A percentile compares a stretch with the other conserved stretches of the same genome.
Conservation (phyloP, 2,888 invertebrate species). For the Glyphotaelius pellucidus region DNA sequence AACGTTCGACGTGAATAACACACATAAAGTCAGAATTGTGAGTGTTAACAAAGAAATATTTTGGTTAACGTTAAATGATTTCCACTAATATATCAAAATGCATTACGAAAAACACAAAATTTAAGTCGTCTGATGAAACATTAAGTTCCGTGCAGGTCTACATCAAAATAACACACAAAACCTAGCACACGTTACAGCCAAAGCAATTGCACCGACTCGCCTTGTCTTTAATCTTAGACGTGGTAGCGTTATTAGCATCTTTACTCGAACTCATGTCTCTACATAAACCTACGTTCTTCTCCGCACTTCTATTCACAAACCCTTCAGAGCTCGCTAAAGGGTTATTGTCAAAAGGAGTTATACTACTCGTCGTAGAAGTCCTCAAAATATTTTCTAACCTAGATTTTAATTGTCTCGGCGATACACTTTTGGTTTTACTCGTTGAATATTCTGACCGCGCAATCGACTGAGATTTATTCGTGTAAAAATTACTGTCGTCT, state of each 20-base stretch:
- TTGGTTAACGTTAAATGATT: neutral
- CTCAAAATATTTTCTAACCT: constrained; percentile 76
- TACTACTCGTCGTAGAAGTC: constrained; percentile 50
- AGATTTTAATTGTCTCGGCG: constrained; percentile 81
- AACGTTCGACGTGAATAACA: neutral
- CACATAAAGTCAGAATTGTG: neutral
- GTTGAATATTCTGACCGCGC: constrained; percentile 62
- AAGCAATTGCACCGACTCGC: constrained; percentile 50
- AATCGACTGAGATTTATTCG: constrained; percentile 58
- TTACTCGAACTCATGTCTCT: neutral
- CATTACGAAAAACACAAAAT: neutral
- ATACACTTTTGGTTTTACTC: constrained; percentile 75
- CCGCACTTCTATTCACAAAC: constrained; percentile 16
- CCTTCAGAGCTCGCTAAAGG: constrained; percentile 17
- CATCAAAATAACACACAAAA: constrained; percentile 28
- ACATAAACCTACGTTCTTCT: constrained; percentile 4
- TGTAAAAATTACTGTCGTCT: constrained; percentile 58
- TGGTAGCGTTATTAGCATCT: constrained; percentile 3
- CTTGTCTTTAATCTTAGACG: constrained; percentile 21
- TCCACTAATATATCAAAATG: neutral
- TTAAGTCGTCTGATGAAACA: neutral
- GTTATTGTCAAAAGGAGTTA: constrained; percentile 37
- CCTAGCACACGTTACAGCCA: constrained; percentile 53
- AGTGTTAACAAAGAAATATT: neutral
- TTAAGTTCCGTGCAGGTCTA: constrained; percentile 13